phyloP scores from a whole-genome alignment of 2,888 invertebrate genomes.

The Cetonia aurata region DNA sequence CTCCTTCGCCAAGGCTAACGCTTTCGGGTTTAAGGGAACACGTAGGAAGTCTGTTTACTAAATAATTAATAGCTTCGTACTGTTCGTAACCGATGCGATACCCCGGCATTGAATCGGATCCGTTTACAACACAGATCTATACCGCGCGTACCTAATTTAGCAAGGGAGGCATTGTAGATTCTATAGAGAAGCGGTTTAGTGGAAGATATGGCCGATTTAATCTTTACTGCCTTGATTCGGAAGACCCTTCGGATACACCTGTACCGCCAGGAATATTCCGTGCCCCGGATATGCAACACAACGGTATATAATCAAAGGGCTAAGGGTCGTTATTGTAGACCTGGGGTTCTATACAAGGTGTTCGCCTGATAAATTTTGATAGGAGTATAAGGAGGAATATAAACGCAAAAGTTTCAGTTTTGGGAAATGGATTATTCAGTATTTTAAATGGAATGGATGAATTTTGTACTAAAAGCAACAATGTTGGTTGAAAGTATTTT shows the following conservation, averaged over 20 bases:
- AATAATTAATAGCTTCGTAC: conserved; percentile 26
- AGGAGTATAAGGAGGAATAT: not conserved
- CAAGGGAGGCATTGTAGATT: conserved; percentile 8
- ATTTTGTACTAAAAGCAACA: too few species aligned
- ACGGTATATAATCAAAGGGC: too few species aligned
- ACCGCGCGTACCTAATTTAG: conserved; percentile 16
- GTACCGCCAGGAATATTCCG: conserved; percentile 7
- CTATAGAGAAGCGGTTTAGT: not conserved
- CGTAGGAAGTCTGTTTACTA: conserved; percentile 30
- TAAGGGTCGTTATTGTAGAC: too few species aligned
- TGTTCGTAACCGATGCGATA: not conserved
- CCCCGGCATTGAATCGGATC: conserved; percentile 5
- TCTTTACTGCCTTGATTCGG: conserved; percentile 7
- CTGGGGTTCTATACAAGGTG: too few species aligned
- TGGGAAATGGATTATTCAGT: not conserved
- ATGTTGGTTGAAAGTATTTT: too few species aligned
- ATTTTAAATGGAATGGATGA: too few species aligned
- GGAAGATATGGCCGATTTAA: conserved; percentile 17
- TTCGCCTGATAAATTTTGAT: too few species aligned
- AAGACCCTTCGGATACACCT: conserved; percentile 3
- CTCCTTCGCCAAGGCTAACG: not conserved
- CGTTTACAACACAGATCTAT: conserved; percentile 10
- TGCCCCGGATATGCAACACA: not conserved
- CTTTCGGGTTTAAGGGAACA: conserved; percentile 9
- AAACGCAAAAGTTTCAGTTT: not conserved